phyloP scores from a whole-genome alignment of 2,888 invertebrate genomes.

The Bugulina stolonifera region DNA sequence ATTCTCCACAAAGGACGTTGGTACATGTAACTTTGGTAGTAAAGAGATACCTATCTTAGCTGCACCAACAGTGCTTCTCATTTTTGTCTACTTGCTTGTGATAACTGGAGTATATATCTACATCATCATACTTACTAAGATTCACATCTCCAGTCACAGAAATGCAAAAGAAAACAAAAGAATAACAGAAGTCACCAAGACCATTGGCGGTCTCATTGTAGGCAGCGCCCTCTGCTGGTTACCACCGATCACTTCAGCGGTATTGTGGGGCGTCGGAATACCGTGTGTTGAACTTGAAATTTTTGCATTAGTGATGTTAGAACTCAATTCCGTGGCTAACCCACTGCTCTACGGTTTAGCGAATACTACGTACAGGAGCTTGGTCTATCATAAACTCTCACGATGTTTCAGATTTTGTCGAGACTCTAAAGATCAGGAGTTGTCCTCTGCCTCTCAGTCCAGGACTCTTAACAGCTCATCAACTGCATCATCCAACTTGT shows the following conservation, averaged over 20 bases:
- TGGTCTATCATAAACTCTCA: background rate
- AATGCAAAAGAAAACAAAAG: background rate
- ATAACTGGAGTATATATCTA: slow-evolving; percentile 11
- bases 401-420: background rate
- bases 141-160: background rate
- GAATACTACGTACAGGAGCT: background rate
- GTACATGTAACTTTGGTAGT: slow-evolving; percentile 17
- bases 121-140: background rate
- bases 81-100: background rate
- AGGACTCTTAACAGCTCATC: too few relatives aligned
- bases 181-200: slow-evolving; percentile 7
- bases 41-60: background rate
- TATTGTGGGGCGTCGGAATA: background rate
- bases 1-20: slow-evolving; percentile 24
- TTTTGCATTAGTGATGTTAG: background rate
- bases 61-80: background rate
- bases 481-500: too few relatives aligned
- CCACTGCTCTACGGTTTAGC: slow-evolving; percentile 21
- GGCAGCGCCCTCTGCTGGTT: slow-evolving; percentile 12
- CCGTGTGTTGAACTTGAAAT: background rate
- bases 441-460: too few relatives aligned
- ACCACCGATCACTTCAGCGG: slow-evolving; percentile 12
- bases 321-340: slow-evolving; percentile 14
- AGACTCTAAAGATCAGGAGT: too few relatives aligned
- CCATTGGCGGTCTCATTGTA: background rate